Percentiles rank a stretch among this genome's conserved stretches.
These are phyloP conservation scores for Galeruca laticollis DNA, from an alignment of 2,888 invertebrate species.

Conservation along the genomic window DNA sequence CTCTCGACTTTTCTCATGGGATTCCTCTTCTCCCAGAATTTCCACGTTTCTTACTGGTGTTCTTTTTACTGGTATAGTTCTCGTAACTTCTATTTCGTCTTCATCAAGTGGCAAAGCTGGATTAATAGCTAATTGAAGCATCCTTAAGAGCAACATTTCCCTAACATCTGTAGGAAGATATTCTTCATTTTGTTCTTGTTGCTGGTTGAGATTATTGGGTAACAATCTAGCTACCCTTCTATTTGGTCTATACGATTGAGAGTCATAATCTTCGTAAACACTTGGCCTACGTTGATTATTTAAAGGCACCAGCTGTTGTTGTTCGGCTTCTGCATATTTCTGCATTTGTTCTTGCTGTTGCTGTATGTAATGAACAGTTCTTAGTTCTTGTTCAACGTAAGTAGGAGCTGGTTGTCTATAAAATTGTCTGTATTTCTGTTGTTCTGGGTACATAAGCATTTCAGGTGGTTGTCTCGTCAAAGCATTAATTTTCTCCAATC, in stretches of 20 bases:
- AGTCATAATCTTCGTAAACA: slow-evolving; percentile 50
- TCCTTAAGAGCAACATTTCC: slow-evolving; percentile 78
- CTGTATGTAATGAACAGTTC: slow-evolving; percentile 1
- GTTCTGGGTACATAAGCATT: slow-evolving; percentile 41
- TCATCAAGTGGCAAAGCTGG: slow-evolving; percentile 68
- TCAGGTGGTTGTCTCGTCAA: slow-evolving; percentile 55
- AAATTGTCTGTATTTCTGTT: slow-evolving; percentile 19
- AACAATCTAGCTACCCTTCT: slow-evolving; percentile 60
- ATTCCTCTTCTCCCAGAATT: slow-evolving; percentile 76
- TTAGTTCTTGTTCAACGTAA: slow-evolving; percentile 46
- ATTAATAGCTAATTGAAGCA: slow-evolving; percentile 80
- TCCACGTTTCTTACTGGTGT: slow-evolving; percentile 79
- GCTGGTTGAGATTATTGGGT: slow-evolving; percentile 43
- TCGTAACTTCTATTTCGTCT: slow-evolving; percentile 63
- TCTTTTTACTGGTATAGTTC: slow-evolving; percentile 69
- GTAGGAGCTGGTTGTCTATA: slow-evolving; percentile 46
- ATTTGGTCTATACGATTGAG: slow-evolving; percentile 57
- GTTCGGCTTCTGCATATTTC: slow-evolving; percentile 32
- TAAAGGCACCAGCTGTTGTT: slow-evolving; percentile 42
- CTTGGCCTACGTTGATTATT: slow-evolving; percentile 42
- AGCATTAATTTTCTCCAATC: slow-evolving; percentile 71
- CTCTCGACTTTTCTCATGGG: slow-evolving; percentile 50
- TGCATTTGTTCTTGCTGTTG: slow-evolving; percentile 39
- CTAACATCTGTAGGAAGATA: slow-evolving; percentile 78
- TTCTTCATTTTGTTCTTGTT: slow-evolving; percentile 65